A percentile compares a stretch with the other conserved stretches of the same genome.
Conservation (phyloP, 1,140 invertebrate species). For the Heliconius congener region DNA sequence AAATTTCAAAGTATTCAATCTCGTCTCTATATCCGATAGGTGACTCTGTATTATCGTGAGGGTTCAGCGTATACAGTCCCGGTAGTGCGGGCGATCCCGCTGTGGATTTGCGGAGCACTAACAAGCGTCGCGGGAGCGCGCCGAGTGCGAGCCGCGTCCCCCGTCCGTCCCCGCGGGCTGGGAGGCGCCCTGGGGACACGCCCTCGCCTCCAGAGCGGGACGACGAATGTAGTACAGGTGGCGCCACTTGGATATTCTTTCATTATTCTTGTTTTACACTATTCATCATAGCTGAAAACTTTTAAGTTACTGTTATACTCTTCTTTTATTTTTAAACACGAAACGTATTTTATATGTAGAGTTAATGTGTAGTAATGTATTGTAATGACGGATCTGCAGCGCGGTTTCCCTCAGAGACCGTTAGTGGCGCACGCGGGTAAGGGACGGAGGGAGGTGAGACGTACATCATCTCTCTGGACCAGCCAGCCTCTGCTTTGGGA, state of each 20-base stretch:
- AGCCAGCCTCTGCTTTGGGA: conserved; percentile 59
- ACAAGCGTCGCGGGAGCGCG: conserved; percentile 79
- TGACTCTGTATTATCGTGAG: conserved; percentile 73
- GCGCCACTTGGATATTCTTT: conserved; percentile 59
- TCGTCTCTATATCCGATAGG: conserved; percentile 56
- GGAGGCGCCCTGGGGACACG: conserved; percentile 77
- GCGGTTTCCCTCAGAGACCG: conserved; percentile 71
- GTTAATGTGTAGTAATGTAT: not conserved
- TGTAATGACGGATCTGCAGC: conserved; percentile 52
- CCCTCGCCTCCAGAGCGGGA: conserved; percentile 76
- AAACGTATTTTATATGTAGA: not conserved
- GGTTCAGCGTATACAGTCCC: conserved; percentile 72
- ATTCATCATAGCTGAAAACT: not conserved
- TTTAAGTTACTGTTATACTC: conserved; percentile 28
- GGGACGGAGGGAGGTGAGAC: conserved; percentile 69
- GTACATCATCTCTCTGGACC: conserved; percentile 70
- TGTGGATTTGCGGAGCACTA: conserved; percentile 79
- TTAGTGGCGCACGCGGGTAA: conserved; percentile 54
- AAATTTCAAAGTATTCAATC: conserved; percentile 14
- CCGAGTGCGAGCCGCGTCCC: conserved; percentile 73
- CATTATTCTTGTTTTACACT: conserved; percentile 22
- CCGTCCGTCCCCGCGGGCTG: conserved; percentile 78
- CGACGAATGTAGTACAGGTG: conserved; percentile 63
- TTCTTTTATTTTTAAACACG: not conserved
- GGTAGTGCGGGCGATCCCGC: conserved; percentile 77